phyloP scores from a whole-genome alignment of 2,113 vertebrate genomes.

The Toxotes chatareus region DNA sequence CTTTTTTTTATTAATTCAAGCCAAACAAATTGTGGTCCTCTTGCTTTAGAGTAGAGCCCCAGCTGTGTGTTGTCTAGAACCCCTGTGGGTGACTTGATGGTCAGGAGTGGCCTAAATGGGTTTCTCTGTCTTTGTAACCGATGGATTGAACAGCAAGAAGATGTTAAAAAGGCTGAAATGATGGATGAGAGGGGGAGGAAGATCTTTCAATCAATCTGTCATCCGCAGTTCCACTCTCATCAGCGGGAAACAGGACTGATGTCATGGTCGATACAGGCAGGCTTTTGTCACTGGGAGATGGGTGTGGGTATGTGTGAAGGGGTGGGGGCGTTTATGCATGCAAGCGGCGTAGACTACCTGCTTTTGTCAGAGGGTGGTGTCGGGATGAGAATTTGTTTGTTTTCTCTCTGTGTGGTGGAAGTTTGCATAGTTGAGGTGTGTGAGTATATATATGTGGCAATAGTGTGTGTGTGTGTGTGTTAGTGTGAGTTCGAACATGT shows the following conservation, averaged over 20 bases:
- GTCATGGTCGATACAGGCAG: slow-evolving; percentile 66
- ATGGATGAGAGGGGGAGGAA: slow-evolving; percentile 60
- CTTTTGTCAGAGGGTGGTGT: neutral
- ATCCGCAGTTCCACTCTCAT: slow-evolving; percentile 72
- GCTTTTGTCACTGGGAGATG: slow-evolving; percentile 37
- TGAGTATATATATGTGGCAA: neutral
- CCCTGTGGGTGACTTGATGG: slow-evolving; percentile 39
- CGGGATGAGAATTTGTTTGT: slow-evolving; percentile 20
- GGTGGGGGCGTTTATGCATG: neutral
- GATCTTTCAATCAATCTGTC: slow-evolving; percentile 81
- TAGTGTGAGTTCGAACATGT: slow-evolving; percentile 24
- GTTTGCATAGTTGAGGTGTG: neutral
- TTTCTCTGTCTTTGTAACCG: slow-evolving; percentile 42
- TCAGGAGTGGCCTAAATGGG: slow-evolving; percentile 47
- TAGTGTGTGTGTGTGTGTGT: neutral
- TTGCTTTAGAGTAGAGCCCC: slow-evolving; percentile 9
- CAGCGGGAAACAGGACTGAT: slow-evolving; percentile 67
- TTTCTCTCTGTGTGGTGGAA: neutral
- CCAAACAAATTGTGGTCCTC: neutral
- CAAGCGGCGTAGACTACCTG: neutral
- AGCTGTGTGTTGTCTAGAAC: slow-evolving; percentile 20
- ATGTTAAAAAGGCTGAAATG: slow-evolving; percentile 63
- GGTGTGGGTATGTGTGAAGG: slow-evolving; percentile 1
- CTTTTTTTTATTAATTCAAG: slow-evolving; percentile 11
- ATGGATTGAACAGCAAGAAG: slow-evolving; percentile 47